Evolutionary conservation across 2,797 vertebrate genomes (phyloP).

Genomic region (Anguilla anguilla): DNA sequence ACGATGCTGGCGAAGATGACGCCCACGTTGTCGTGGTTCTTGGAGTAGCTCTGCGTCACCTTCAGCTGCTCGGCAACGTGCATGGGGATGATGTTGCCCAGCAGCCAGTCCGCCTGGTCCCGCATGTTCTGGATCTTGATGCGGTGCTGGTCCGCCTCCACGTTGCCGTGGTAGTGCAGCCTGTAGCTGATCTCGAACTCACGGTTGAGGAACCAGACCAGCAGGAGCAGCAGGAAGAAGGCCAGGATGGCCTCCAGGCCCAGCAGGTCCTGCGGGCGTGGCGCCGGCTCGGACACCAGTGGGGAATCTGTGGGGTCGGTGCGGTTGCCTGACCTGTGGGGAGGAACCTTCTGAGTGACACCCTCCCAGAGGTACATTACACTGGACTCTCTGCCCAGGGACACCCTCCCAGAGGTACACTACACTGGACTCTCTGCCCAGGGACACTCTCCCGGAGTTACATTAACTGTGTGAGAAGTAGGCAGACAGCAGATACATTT

Average conservation of each 20-base stretch:
- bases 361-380: too few species aligned
- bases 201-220: constrained; percentile 97
- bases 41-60: constrained; percentile 84
- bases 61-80: constrained; percentile 84
- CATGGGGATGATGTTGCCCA: constrained; percentile 83
- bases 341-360: neutral
- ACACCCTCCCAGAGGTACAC: neutral
- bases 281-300: neutral
- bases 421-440: neutral
- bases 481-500: neutral
- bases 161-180: constrained; percentile 94
- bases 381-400: too few species aligned
- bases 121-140: constrained; percentile 93
- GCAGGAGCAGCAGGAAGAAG: constrained; percentile 88
- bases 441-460: neutral
- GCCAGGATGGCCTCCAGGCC: constrained; percentile 84
- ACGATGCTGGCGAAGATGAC: constrained; percentile 87
- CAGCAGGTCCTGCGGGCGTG: constrained; percentile 67
- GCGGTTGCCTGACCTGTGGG: constrained; percentile 50
- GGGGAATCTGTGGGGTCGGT: constrained; percentile 20
- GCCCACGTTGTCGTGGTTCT: constrained; percentile 80
- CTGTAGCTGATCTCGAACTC: constrained; percentile 98
- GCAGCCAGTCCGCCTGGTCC: constrained; percentile 84
- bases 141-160: constrained; percentile 95
- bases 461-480: neutral